Base-by-base conservation (phyloP, 2,797 vertebrate genomes). In the Adrianichthys oophorus region DNA sequence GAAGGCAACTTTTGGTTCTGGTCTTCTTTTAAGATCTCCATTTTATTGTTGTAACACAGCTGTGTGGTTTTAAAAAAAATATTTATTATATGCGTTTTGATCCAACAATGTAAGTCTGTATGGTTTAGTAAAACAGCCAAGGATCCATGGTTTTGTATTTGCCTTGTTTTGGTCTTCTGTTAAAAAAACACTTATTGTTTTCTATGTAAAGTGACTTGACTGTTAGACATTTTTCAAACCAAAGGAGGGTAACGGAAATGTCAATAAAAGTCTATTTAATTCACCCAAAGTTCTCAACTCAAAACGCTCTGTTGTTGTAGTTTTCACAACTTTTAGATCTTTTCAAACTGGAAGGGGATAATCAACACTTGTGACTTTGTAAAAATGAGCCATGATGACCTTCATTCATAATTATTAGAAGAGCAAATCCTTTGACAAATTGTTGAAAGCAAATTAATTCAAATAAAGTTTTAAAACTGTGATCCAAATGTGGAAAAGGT, bases 141-240 rank as follows among this genome's bases (percentile, higher is more conserved):
- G 87, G 78, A 89, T 59, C 63, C 12, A 56, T 57, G 44, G 54
- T 37, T 62, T 59, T 68, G 42, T 58, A 54, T 48, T 48, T 44
- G 49, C 52, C 53, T 67, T 61, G 56, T 48, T 43, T 10, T 42
- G 7, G 46, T 3, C 21, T 7, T 42, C 50, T 41, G 45, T 23
- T 29, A 29, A 29, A 26, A 26, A 26, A 58, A 42, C 58, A 48
- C 26, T 55, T 7, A 15, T 62, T 5, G 32, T 70, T 70, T 16
- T 80, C 8, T 53, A 46, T 52, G 64, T 55, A 14, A 76, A 72
- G 52, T 64, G 70, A 74, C 52, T 53, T 65, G 90, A 90, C 87
- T 90, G 90, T 91, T 91, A 83, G 7, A 72, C 44, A 41, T 68
- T 76, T 76, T 64, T 59, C 68, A 83, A 87, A 88, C 86, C 84